phyloP scores from a whole-genome alignment of 2,797 vertebrate genomes.

The Clarias platycephalus region DNA sequence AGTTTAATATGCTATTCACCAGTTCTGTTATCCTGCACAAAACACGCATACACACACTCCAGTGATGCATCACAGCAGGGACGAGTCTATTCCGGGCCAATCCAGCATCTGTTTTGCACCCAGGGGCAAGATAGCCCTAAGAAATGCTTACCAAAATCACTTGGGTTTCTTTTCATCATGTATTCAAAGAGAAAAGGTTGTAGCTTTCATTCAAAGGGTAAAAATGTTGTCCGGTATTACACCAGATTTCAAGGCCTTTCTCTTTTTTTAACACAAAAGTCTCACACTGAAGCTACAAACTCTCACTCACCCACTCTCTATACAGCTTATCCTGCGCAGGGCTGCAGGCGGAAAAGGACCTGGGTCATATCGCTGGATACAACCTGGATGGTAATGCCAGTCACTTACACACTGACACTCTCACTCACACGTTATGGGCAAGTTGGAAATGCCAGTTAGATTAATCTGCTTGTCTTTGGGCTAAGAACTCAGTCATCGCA shows the following conservation, averaged over 20 bases:
- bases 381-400: no score
- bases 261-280: background rate
- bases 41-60: constrained; percentile 27
- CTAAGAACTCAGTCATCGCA: no score
- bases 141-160: background rate
- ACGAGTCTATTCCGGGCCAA: background rate
- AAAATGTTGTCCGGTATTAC: background rate
- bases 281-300: background rate
- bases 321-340: no score
- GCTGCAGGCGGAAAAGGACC: no score
- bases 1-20: constrained; percentile 59
- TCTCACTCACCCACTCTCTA: no score
- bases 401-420: no score
- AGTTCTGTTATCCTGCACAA: constrained; percentile 37
- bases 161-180: constrained; percentile 3
- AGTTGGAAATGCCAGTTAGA: no score
- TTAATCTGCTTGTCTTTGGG: no score
- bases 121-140: constrained; percentile 18
- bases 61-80: constrained; percentile 36
- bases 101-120: constrained; percentile 35
- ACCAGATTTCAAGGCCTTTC: constrained; percentile 15
- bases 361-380: no score
- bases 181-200: background rate
- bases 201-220: background rate
- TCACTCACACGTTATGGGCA: no score